A percentile compares a stretch with the other conserved stretches of the same genome.
phyloP scores from a whole-genome alignment of 2,113 vertebrate species.

The Nyctibius bracteatus region DNA sequence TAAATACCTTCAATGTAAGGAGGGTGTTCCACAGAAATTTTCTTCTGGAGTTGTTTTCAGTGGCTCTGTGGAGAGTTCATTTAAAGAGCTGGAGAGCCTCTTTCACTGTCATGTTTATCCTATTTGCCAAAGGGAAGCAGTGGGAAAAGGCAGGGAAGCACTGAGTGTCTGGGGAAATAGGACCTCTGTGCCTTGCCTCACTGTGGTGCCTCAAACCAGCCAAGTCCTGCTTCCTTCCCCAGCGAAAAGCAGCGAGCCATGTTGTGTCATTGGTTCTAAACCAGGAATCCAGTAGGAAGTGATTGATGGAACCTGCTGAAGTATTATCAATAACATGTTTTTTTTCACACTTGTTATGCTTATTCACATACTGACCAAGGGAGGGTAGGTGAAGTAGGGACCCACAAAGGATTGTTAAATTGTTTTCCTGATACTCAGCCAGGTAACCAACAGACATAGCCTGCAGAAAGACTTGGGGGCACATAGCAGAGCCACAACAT shows the following conservation, averaged over 20 bases:
- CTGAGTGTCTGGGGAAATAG: background rate
- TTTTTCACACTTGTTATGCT: background rate
- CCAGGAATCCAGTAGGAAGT: background rate
- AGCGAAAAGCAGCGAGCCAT: background rate
- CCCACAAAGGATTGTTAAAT: background rate
- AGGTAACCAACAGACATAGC: background rate
- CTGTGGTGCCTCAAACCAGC: background rate
- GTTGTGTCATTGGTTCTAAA: background rate
- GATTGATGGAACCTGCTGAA: background rate
- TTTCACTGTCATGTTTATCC: background rate
- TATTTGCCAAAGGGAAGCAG: background rate
- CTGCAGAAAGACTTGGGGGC: background rate
- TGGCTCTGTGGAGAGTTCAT: background rate
- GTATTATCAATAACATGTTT: rapidly evolving
- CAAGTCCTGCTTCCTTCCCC: background rate
- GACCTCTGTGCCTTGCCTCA: background rate
- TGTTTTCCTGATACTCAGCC: background rate
- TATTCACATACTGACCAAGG: background rate
- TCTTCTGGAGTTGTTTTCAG: background rate
- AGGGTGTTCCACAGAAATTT: background rate
- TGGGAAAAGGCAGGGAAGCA: background rate
- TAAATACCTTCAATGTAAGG: background rate
- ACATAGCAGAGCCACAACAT: background rate
- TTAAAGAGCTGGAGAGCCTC: background rate
- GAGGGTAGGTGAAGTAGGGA: background rate